A percentile compares a stretch with the other conserved stretches of the same genome.
Evolutionary conservation across 2,888 invertebrate genomes (phyloP).

Genomic region (Colostygia pectinataria): DNA sequence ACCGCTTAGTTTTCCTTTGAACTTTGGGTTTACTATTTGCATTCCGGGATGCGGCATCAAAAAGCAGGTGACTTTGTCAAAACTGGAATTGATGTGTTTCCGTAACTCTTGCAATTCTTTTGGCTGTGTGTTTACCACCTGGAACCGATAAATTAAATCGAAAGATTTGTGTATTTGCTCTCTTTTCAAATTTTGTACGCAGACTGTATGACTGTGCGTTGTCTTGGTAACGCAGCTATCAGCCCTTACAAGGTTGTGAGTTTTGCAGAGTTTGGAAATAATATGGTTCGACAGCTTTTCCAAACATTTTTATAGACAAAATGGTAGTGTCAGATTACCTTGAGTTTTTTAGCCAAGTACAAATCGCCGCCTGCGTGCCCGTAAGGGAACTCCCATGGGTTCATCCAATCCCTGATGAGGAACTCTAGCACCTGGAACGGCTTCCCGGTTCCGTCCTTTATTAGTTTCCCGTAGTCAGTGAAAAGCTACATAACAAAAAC

Average conservation of each 20-base stretch:
- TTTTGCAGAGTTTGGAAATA: too few relatives aligned
- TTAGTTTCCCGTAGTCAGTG: constrained; percentile 94
- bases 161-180: too few relatives aligned
- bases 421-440: constrained; percentile 91
- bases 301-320: too few relatives aligned
- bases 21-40: not conserved
- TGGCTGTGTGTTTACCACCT: constrained; percentile 8
- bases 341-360: constrained; percentile 13
- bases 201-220: too few relatives aligned
- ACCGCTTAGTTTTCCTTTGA: constrained; percentile 14
- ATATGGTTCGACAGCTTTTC: too few relatives aligned
- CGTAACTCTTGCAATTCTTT: constrained; percentile 17
- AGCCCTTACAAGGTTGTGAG: too few relatives aligned
- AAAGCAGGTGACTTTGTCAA: constrained; percentile 22
- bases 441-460: constrained; percentile 84
- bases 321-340: constrained; percentile 2
- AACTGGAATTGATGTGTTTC: constrained; percentile 15
- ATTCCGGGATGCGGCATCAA: constrained; percentile 25
- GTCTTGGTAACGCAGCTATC: too few relatives aligned
- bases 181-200: too few relatives aligned
- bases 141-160: not conserved
- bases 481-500: constrained; percentile 74
- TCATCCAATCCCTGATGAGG: constrained; percentile 95
- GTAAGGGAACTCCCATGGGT: constrained; percentile 91
- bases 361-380: constrained; percentile 16